Evolutionary conservation across 2,888 invertebrate species (phyloP), one percentile per base, ranked within the genome.

Genomic region (Mythimna ferrago): DNA sequence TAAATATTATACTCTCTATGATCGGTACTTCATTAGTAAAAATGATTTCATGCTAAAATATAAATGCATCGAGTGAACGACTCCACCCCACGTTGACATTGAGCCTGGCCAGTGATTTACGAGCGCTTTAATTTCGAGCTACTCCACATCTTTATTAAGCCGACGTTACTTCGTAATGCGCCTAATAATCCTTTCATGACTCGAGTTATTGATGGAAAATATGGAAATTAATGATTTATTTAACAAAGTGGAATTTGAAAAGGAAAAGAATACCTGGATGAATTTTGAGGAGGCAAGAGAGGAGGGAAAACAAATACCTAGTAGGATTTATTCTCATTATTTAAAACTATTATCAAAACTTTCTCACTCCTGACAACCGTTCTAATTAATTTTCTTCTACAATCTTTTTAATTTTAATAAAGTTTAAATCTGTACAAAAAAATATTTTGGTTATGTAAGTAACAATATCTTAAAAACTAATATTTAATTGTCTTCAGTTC

Each of bases 61-160:
- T 54, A 63, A 48, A 64, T 64, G 53, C 60, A 64, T 69, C 26
- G 48, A 68, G 9, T 35, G 19, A 62, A 53, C 65, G 21, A 53
- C 58, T 71, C 53, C 10, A 14, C 54, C 57, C 79, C 56, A 70
- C 66, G 65, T 56, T 73, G 70, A 78, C 73, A 80, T 69, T 71
- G 60, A 71, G 66, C 61, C 60, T 67, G 57, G 53, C 83, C 74
- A 35, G 38, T 86, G 83, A 86, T 86, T 86, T 80, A 84, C 74
- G 86, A 84, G 61, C 72, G 32, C 44, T 60, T 38, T 68, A 73
- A 67, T 62, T 76, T 79, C 57, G 56, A 73, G 69, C 75, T 57
- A 67, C 77, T 76, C 71, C 74, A 80, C 82, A 78, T 83, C 84
- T 83, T 80, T 83, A 83, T 83, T 84, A 79, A 79, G 61, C 66